Evolutionary conservation across 2,113 vertebrate genomes (phyloP), one percentile per base, ranked within the genome.

Genomic region (Melanerpes formicivorus): DNA sequence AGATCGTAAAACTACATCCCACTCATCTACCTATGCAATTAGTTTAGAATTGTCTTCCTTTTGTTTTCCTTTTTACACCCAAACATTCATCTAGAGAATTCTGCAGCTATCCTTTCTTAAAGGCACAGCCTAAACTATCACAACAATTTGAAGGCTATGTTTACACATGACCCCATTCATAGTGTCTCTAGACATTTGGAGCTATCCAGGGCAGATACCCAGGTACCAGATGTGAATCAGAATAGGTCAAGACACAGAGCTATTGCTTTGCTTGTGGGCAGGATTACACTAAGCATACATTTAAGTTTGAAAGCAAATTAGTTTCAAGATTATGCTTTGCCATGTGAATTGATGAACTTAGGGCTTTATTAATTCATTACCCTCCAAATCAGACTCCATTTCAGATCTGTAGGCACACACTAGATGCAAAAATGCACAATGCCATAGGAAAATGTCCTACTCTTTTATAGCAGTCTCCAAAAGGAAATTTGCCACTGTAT

Each of bases 231-330:
- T 17, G 18, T 8, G 25, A 63, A 8, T 29, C 34, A 71, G 5
- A 23, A 66, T 0, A 0, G 23, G 21, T 5, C 17, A 55, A 71
- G 34, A 18, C 0, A 5, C 26, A 26, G 7, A 55, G 12, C n/a
- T 80, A 27, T 34, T 34, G 54, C 4, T 46, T 84, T 70, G 16
- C 25, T 65, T 25, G 30, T 8, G 29, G 19, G 29, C 48, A 78
- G 42, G 48, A 70, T 18, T 46, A 44, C 69, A 30, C 14, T 14
- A 30, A 72, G 12, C 14, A 64, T 19, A 65, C 65, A 21, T 1
- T 40, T 58, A 42, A 37, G 5, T 23, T 15, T 78, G 69, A 76
- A 85, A 85, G 9, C 0, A 7, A 80, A 10, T 22, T 26, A 79
- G 17, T 14, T 64, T 32, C 34, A 60, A 70, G n/a, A 22, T 29